Conservation (phyloP, 2,113 vertebrate genomes). For the Hipposideros armiger region DNA sequence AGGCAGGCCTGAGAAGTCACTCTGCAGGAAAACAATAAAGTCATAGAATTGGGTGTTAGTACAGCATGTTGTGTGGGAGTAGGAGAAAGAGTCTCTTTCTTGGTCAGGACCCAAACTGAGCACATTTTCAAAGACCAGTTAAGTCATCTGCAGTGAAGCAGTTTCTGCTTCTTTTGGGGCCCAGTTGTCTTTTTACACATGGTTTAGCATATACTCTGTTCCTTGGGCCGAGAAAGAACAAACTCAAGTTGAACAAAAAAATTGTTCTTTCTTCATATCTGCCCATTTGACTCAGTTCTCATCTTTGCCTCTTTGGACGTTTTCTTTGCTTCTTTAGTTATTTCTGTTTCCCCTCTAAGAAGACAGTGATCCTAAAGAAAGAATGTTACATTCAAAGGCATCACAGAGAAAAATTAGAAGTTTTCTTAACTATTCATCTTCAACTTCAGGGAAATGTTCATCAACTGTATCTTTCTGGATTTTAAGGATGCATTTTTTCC, state of each 20-base stretch:
- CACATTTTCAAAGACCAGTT: conserved; percentile 20
- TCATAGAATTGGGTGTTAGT: conserved; percentile 50
- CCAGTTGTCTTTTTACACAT: not conserved
- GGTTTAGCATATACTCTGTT: not conserved
- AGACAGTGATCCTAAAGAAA: not conserved
- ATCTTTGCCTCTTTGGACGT: not conserved
- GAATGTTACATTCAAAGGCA: not conserved
- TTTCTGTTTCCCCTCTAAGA: not conserved
- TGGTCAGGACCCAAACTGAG: conserved; percentile 65
- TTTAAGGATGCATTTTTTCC: not conserved
- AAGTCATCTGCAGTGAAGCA: conserved; percentile 52
- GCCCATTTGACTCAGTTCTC: not conserved
- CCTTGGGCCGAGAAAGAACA: not conserved
- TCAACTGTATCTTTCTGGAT: not conserved
- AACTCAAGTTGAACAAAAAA: not conserved
- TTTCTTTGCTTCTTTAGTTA: not conserved
- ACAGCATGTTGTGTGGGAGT: conserved; percentile 33
- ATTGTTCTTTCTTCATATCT: not conserved
- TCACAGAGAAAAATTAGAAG: not conserved
- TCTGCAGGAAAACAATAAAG: conserved; percentile 66
- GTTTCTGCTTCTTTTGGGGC: not conserved
- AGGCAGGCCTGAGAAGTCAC: conserved; percentile 61
- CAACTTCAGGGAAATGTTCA: not conserved
- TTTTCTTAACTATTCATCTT: not conserved
- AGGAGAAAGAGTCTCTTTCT: conserved; percentile 63